A percentile compares a stretch with the other conserved stretches of the same genome.
Evolutionary conservation across 2,797 vertebrate species (phyloP).

Genomic region (Molossus alvarezi): DNA sequence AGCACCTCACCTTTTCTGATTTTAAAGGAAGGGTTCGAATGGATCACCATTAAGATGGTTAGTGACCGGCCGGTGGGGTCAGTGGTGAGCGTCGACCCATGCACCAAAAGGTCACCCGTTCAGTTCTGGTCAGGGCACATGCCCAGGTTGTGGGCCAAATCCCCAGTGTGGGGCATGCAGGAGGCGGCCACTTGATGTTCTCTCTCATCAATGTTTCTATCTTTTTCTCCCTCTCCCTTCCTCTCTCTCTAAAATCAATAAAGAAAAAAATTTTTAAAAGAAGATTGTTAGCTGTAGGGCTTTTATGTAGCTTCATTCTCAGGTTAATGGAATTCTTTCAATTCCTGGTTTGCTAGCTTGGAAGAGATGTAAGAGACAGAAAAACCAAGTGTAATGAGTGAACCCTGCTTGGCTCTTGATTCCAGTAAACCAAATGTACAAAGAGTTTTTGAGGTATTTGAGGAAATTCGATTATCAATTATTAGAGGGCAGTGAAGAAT

Average conservation of each 20-base stretch:
- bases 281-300: neutral
- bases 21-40: neutral
- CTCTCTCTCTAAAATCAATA: too few species aligned
- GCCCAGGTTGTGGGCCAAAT: too few species aligned
- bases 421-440: neutral
- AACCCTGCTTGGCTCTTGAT: neutral
- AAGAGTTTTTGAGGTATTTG: neutral
- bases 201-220: too few species aligned
- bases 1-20: neutral
- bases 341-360: neutral
- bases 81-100: too few species aligned
- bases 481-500: neutral
- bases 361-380: slow-evolving; percentile 17
- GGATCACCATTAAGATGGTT: neutral
- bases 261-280: neutral
- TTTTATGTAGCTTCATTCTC: neutral
- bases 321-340: slow-evolving; percentile 15
- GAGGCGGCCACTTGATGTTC: too few species aligned
- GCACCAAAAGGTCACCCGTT: too few species aligned
- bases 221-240: too few species aligned
- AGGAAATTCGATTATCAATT: neutral
- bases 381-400: neutral
- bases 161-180: too few species aligned
- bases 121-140: too few species aligned
- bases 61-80: too few species aligned